Base-by-base conservation (phyloP, 1,140 invertebrate species). In the Leptonema lineaticorne region DNA sequence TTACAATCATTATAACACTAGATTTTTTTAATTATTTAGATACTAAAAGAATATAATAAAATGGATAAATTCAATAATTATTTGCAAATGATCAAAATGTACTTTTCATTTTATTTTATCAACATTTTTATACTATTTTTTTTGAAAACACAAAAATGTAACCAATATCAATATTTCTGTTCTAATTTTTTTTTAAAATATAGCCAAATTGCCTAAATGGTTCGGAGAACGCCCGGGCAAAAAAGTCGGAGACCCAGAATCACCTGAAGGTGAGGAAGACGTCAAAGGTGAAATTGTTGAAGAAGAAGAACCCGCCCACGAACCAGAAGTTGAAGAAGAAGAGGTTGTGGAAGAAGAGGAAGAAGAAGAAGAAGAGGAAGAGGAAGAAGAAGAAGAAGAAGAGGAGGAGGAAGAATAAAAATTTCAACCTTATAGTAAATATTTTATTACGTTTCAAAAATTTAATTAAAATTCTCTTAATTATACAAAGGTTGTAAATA, bases 141-240 rank as follows among this genome's bases (percentile, higher is more conserved):
- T n/a, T n/a, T n/a, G n/a, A n/a, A n/a, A n/a, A n/a, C n/a, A n/a
- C n/a, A n/a, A n/a, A n/a, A n/a, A n/a, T n/a, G n/a, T n/a, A n/a
- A n/a, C n/a, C n/a, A n/a, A n/a, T n/a, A n/a, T n/a, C n/a, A n/a
- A n/a, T n/a, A n/a, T n/a, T n/a, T n/a, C n/a, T n/a, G n/a, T n/a
- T n/a, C n/a, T 56, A 22, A 56, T 56, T 56, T 56, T 22, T 11
- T 6, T 22, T 22, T 56, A 56, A 14, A 57, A 57, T 57, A 60
- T 76, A 95, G 93, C 92, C 85, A 89, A 90, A 85, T 85, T 95
- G 80, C 93, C 92, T 74, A 95, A 95, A 81, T 95, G 93, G 92
- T 95, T 95, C 86, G 93, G 93, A 76, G 93, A 95, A 83, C 86
- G 92, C 82, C 92, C 93, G 69, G 93, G 92, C 85, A 95, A 94